Conservation (phyloP, 64 coral and sea anemone species). For the Montipora capricornis region DNA sequence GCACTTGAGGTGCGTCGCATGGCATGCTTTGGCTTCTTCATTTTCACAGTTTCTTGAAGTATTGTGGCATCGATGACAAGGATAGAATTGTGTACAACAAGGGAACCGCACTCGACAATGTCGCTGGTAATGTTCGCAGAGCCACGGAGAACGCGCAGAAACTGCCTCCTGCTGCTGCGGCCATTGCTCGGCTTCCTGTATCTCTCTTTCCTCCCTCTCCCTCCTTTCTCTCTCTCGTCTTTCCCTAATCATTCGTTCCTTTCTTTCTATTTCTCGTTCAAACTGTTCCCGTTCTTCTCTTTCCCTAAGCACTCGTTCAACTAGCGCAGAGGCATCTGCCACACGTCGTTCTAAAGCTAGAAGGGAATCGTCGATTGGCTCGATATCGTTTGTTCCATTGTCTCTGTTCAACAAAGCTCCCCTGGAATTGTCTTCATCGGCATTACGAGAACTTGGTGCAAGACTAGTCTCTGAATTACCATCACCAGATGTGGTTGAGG, state of each 20-base stretch:
- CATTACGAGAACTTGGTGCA: too few species aligned
- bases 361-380: background rate
- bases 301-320: slow-evolving; percentile 6
- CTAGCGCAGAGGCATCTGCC: background rate
- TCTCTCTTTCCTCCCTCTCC: slow-evolving; percentile 18
- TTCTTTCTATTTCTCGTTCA: slow-evolving; percentile 38
- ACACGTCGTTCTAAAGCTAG: background rate
- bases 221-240: background rate
- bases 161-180: background rate
- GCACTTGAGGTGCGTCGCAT: slow-evolving; percentile 56
- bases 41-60: slow-evolving; percentile 12
- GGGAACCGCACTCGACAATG: slow-evolving; percentile 57
- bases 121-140: slow-evolving; percentile 67
- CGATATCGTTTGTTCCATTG: background rate
- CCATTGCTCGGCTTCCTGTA: slow-evolving; percentile 6
- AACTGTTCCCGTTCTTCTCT: slow-evolving; percentile 27
- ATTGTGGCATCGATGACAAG: slow-evolving; percentile 84
- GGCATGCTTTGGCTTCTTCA: slow-evolving; percentile 20
- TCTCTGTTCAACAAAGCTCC: slow-evolving; percentile 13
- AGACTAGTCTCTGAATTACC: background rate
- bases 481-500: background rate
- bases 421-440: background rate
- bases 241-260: slow-evolving; percentile 17
- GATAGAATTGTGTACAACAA: slow-evolving; percentile 65
- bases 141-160: background rate